A percentile compares a stretch with the other conserved stretches of the same genome.
Evolutionary conservation across 1,140 invertebrate genomes (phyloP).

Genomic region (Eupristina koningsbergeri): DNA sequence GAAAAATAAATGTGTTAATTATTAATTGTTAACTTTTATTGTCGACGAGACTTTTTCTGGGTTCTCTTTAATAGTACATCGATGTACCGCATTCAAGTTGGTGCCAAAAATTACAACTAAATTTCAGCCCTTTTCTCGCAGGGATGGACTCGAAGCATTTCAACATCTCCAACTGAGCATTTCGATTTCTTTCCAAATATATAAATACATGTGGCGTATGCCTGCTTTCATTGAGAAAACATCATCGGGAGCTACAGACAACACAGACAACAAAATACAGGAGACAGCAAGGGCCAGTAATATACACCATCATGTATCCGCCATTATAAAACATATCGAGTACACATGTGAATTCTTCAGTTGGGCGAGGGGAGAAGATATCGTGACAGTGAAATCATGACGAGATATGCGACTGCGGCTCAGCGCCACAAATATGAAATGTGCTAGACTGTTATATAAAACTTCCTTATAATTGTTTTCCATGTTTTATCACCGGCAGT

Average conservation of each 20-base stretch:
- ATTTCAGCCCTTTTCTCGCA: too few species aligned
- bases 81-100: too few species aligned
- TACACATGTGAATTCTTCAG: background rate
- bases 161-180: background rate
- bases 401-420: background rate
- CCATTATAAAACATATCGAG: background rate
- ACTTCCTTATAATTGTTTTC: background rate
- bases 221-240: constrained; percentile 2
- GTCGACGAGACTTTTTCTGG: too few species aligned
- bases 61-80: too few species aligned
- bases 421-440: too few species aligned
- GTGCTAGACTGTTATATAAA: constrained; percentile 41
- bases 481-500: background rate
- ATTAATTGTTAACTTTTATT: too few species aligned
- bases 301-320: background rate
- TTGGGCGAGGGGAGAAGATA: background rate
- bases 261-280: too few species aligned
- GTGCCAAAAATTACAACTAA: too few species aligned
- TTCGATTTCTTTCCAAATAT: background rate
- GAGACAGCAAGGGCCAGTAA: too few species aligned
- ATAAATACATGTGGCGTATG: background rate
- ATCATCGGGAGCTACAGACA: background rate
- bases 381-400: constrained; percentile 41
- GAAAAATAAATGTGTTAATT: too few species aligned
- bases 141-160: too few species aligned